Evolutionary conservation across 1,140 invertebrate species (phyloP).

Genomic region (Chlorops oryzae): DNA sequence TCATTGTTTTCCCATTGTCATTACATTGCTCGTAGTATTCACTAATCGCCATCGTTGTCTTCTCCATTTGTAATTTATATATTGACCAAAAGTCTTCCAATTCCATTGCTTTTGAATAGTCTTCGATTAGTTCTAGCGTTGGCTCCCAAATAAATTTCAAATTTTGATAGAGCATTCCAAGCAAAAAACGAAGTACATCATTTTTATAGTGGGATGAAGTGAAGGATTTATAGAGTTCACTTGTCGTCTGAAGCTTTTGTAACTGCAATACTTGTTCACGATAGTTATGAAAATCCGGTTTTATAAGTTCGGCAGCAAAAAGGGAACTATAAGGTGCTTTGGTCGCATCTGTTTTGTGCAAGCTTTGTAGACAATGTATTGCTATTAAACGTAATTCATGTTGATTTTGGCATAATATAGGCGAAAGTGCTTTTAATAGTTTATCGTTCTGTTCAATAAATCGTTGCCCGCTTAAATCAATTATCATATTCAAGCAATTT

Average conservation of each 20-base stretch:
- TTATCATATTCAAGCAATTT: conserved; percentile 21
- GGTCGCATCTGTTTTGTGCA: conserved; percentile 2
- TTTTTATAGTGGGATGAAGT: conserved; percentile 53
- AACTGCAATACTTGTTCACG: conserved; percentile 67
- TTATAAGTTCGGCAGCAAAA: conserved; percentile 62
- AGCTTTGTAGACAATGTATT: conserved; percentile 27
- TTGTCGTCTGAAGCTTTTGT: conserved; percentile 62
- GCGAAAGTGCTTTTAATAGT: no score
- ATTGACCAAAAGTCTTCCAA: conserved; percentile 70
- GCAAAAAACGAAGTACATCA: conserved; percentile 66
- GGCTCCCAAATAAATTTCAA: conserved; percentile 86
- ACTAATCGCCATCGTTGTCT: conserved; percentile 43
- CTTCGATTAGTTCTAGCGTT: conserved; percentile 63
- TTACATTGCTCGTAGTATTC: conserved; percentile 6
- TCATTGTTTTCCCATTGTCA: conserved; percentile 2
- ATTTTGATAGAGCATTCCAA: conserved; percentile 78
- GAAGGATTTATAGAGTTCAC: conserved; percentile 54
- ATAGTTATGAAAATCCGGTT: conserved; percentile 66
- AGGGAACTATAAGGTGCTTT: conserved; percentile 57
- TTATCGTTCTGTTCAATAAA: no score
- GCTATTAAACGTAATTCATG: conserved; percentile 29
- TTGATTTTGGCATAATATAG: conserved; percentile 12
- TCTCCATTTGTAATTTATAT: conserved; percentile 60
- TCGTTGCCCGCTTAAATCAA: no score
- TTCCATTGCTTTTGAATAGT: conserved; percentile 62